Evolutionary conservation across 2,888 invertebrate genomes (phyloP), one percentile per base, ranked within the genome.

Genomic region (Tenthredo distinguenda): DNA sequence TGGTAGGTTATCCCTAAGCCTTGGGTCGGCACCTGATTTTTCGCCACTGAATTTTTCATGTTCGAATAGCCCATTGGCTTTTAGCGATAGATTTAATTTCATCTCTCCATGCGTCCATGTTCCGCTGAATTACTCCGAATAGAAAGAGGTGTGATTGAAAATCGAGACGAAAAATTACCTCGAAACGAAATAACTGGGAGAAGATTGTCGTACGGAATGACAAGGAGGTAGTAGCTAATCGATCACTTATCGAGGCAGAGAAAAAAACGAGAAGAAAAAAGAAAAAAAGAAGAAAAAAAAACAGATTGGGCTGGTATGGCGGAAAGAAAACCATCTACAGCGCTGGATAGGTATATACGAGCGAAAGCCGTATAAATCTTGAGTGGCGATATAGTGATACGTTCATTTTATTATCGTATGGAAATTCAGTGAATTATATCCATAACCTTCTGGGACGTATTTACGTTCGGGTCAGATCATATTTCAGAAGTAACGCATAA

Each of bases 381-480:
- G 71, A 62, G 62, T 62, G 84, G 84, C 84, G 65, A 82, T 85
- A 83, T 71, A 82, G 86, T 84, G 77, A 85, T 84, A 83, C 83
- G 84, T 87, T 85, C 92, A 90, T 92, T 92, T 92, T 92, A 92
- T 92, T 91, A 92, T 92, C 91, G 90, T 91, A 92, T 92, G 92
- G 92, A 92, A 92, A 92, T 92, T 90, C 91, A 91, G 91, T 90
- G 91, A 91, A 90, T 92, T 92, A 91, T 91, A 91, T 90, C 90
- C 87, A 26, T 26, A 90, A 90, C 90, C 90, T 89, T 88, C 88
- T 88, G 88, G 62, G 83, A 9, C 34, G 91, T 92, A 92, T 92
- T 92, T 92, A 92, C 91, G 91, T 89, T 88, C 89, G 87, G 82
- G 87, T 87, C 88, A 87, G 89, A 89, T 90, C 90, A 88, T 91